These are phyloP conservation scores for Dasypolia templi DNA, from an alignment of 2,888 invertebrate genomes.

Conservation along the genomic window DNA sequence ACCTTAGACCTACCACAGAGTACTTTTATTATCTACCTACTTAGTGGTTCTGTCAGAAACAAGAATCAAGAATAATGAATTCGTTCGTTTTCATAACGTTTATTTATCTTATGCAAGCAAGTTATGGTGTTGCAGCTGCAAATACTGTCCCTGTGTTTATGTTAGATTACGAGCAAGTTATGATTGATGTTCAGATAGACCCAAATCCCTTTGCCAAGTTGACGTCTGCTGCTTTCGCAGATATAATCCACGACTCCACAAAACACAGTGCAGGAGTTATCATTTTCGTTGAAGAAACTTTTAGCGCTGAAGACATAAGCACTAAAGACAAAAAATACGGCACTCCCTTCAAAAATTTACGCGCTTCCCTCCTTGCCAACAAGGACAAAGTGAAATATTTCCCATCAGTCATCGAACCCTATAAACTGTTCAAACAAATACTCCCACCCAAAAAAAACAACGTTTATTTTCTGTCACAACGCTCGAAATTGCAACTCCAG, in stretches of 20 bases:
- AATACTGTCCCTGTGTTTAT: conserved; percentile 77
- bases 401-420: conserved; percentile 76
- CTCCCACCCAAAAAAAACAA: conserved; percentile 70
- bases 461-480: conserved; percentile 67
- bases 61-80: conserved; percentile 35
- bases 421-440: conserved; percentile 65
- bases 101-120: conserved; percentile 36
- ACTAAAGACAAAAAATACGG: conserved; percentile 72
- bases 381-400: conserved; percentile 77
- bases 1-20: not conserved
- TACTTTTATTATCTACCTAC: too few species aligned
- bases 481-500: conserved; percentile 66
- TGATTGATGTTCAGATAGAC: conserved; percentile 62
- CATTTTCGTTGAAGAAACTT: conserved; percentile 78
- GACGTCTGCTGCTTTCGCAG: conserved; percentile 66
- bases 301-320: conserved; percentile 79
- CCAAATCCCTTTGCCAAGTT: conserved; percentile 77
- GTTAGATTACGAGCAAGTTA: conserved; percentile 71
- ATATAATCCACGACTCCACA: conserved; percentile 70
- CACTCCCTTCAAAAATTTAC: conserved; percentile 74
- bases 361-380: conserved; percentile 63
- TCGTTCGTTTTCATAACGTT: not conserved
- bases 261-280: conserved; percentile 71
- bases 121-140: conserved; percentile 51
- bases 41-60: not conserved